These are phyloP conservation scores for Lymantria monacha DNA, from an alignment of 2,888 invertebrate species.

Conservation along the genomic window DNA sequence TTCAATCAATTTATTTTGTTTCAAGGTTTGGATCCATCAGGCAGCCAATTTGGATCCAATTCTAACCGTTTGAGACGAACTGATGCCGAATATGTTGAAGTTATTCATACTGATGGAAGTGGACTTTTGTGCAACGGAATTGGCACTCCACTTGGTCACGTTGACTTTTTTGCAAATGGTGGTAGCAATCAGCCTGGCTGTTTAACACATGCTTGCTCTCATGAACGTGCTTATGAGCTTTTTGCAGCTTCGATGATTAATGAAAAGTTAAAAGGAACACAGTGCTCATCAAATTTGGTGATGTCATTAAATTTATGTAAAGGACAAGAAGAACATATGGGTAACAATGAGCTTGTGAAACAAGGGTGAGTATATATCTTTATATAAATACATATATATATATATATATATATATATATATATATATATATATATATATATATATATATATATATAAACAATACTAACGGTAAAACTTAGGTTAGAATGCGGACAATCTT, in stretches of 20 bases:
- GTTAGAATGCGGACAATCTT: no score
- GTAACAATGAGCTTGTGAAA: constrained; percentile 44
- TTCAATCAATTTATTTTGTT: not conserved
- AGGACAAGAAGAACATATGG: constrained; percentile 40
- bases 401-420: no score
- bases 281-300: constrained; percentile 39
- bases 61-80: constrained; percentile 33
- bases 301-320: constrained; percentile 44
- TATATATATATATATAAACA: no score
- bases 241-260: constrained; percentile 46
- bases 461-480: no score
- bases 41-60: constrained; percentile 41
- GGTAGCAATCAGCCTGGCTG: constrained; percentile 85
- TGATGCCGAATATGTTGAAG: constrained; percentile 62
- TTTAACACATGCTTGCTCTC: constrained; percentile 43
- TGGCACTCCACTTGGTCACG: constrained; percentile 88
- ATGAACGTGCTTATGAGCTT: constrained; percentile 53
- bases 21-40: constrained; percentile 54
- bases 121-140: constrained; percentile 80
- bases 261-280: constrained; percentile 37
- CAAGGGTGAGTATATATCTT: constrained; percentile 36
- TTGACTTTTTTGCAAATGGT: constrained; percentile 94
- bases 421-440: no score
- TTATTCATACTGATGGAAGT: constrained; percentile 58
- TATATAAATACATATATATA: not conserved